These are phyloP conservation scores for Xenus cinereus DNA, from an alignment of 2,113 vertebrate genomes.

Conservation along the genomic window DNA sequence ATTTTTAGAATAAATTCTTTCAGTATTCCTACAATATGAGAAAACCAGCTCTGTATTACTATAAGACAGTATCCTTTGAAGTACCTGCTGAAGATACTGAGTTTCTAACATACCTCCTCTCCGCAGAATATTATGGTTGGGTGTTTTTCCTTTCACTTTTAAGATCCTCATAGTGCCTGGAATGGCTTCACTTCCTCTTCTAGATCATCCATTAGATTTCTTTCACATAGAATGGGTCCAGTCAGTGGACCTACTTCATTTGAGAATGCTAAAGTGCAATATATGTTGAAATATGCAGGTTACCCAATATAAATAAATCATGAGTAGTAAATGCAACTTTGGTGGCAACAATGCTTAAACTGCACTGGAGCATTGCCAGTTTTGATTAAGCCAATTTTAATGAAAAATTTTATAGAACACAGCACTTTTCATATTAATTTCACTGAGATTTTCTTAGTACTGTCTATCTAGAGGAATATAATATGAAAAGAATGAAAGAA, in stretches of 20 bases:
- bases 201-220: neutral
- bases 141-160: neutral
- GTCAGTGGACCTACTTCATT: neutral
- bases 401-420: neutral
- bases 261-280: neutral
- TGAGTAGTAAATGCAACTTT: neutral
- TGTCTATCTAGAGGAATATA: neutral
- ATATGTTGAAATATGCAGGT: neutral
- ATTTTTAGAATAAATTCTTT: neutral
- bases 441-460: neutral
- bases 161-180: neutral
- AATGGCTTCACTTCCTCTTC: neutral
- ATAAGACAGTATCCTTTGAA: neutral
- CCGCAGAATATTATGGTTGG: neutral
- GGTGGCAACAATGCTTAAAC: rapidly evolving
- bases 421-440: neutral
- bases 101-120: neutral
- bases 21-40: neutral
- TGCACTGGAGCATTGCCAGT: neutral
- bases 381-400: neutral
- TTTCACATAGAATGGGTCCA: neutral
- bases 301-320: neutral
- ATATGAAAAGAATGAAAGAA: neutral
- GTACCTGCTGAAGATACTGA: neutral
- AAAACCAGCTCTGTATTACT: neutral